Conservation (phyloP, 2,113 vertebrate genomes). For the Galeopterus variegatus region DNA sequence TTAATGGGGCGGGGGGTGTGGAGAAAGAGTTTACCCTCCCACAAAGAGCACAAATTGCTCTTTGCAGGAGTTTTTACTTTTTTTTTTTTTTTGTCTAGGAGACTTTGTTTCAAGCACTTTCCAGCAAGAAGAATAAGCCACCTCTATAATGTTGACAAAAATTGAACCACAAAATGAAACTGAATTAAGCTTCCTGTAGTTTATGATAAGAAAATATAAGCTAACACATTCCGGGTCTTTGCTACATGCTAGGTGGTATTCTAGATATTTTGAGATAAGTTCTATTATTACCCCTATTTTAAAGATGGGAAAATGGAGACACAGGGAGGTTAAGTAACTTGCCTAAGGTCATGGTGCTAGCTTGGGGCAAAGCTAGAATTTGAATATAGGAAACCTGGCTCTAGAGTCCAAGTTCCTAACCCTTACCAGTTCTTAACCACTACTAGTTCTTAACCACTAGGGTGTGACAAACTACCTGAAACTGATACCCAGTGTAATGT, state of each 20-base stretch:
- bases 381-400: background rate
- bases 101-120: slow-evolving; percentile 17
- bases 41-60: background rate
- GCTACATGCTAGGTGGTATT: background rate
- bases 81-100: background rate
- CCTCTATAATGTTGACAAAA: background rate
- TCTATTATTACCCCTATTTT: background rate
- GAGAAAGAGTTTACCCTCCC: background rate
- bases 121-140: background rate
- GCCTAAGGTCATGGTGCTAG: background rate
- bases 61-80: slow-evolving; percentile 1
- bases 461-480: background rate
- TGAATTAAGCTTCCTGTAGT: background rate
- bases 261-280: background rate
- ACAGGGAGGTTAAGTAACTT: background rate
- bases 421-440: background rate
- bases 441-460: background rate
- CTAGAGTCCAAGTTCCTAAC: background rate
- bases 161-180: background rate
- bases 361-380: background rate
- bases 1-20: background rate
- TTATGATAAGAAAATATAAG: background rate
- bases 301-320: background rate
- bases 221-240: background rate
- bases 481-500: background rate